A percentile compares a stretch with the other conserved stretches of the same genome.
phyloP scores from a whole-genome alignment of 2,113 vertebrate species.

The Mustela nigripes region DNA sequence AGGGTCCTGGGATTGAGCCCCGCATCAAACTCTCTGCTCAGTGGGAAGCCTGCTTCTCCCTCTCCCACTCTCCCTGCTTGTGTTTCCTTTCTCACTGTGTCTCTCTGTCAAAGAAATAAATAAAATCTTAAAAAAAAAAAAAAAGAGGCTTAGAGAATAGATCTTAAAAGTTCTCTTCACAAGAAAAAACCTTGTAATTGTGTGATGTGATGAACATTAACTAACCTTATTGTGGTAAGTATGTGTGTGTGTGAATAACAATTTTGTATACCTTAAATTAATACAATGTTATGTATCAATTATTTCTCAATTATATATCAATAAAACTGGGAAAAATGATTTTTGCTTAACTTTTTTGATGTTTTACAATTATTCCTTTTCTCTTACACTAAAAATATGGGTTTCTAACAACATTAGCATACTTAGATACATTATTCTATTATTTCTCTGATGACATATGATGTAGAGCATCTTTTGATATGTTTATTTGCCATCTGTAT shows the following conservation, averaged over 20 bases:
- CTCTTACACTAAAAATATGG: background rate
- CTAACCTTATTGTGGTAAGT: background rate
- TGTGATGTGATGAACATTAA: background rate
- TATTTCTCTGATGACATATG: background rate
- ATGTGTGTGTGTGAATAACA: background rate
- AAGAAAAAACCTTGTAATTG: background rate
- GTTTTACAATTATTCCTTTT: background rate
- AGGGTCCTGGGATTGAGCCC: no score
- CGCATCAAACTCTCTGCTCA: no score
- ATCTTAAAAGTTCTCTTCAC: background rate
- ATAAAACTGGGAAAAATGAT: background rate
- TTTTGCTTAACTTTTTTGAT: background rate
- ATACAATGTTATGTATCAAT: background rate
- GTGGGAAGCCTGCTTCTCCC: no score
- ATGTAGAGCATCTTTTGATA: background rate
- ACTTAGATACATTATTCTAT: background rate
- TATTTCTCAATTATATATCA: background rate
- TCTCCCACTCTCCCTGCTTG: no score
- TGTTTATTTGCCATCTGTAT: background rate
- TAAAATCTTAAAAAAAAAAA: no score
- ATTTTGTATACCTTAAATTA: background rate
- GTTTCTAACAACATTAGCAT: background rate
- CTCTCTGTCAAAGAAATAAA: no score
- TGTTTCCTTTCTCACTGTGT: no score
- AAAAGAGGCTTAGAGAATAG: no score